Conservation (phyloP, 1,140 invertebrate genomes). For the Brachionus rubens region DNA sequence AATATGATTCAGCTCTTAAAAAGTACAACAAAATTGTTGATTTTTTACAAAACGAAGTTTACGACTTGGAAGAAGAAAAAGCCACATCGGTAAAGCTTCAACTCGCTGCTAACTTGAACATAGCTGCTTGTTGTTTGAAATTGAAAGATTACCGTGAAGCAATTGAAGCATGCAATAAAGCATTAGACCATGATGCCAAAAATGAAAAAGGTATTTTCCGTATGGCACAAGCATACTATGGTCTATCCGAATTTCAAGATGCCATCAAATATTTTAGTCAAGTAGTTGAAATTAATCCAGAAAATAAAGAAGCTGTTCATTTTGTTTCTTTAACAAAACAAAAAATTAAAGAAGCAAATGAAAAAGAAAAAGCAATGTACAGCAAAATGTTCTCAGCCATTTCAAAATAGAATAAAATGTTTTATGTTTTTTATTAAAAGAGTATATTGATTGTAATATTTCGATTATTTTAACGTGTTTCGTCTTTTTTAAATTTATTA, state of each 20-base stretch:
- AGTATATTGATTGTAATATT: too few species aligned
- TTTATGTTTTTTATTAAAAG: too few species aligned
- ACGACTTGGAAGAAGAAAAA: constrained; percentile 25
- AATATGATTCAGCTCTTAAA: constrained; percentile 30
- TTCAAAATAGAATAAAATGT: background rate
- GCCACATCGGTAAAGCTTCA: background rate
- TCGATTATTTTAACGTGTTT: too few species aligned
- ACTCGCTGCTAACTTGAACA: constrained; percentile 64
- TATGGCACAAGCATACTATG: constrained; percentile 75
- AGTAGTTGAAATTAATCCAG: constrained; percentile 70
- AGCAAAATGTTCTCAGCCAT: constrained; percentile 38
- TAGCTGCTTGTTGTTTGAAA: constrained; percentile 81
- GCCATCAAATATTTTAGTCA: constrained; percentile 76
- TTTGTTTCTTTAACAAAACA: background rate
- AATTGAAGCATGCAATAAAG: constrained; percentile 66
- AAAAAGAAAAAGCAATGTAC: constrained; percentile 45
- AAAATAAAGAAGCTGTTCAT: constrained; percentile 74
- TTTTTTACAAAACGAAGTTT: constrained; percentile 13
- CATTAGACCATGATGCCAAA: constrained; percentile 70
- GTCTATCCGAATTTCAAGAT: constrained; percentile 71
- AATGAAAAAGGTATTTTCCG: constrained; percentile 88
- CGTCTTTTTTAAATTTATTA: too few species aligned
- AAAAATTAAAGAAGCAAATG: constrained; percentile 29
- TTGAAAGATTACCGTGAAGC: constrained; percentile 71
- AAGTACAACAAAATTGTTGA: constrained; percentile 39